Conservation (phyloP, 2,113 vertebrate species). For the Pagrus major region DNA sequence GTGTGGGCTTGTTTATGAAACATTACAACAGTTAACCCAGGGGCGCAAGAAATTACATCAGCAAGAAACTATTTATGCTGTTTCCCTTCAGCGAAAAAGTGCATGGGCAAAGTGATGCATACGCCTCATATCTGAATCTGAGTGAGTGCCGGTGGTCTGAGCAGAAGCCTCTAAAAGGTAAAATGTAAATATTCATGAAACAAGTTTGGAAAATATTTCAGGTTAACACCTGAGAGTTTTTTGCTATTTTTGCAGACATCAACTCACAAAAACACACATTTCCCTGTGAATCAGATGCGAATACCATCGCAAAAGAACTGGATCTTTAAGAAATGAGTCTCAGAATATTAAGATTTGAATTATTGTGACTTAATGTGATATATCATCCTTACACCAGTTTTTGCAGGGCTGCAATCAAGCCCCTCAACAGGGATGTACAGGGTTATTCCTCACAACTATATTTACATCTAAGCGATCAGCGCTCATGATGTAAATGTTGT, state of each 20-base stretch:
- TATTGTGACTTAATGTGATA: background rate
- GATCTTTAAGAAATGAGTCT: constrained; percentile 15
- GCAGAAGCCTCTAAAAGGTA: background rate
- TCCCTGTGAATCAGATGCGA: background rate
- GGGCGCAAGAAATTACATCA: constrained; percentile 41
- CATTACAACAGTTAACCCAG: constrained; percentile 11
- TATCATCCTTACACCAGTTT: constrained; percentile 20
- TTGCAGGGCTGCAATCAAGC: background rate
- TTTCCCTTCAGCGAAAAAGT: constrained; percentile 17
- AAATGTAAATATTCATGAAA: constrained; percentile 20
- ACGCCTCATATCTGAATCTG: constrained; percentile 1
- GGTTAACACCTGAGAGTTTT: background rate
- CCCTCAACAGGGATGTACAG: constrained; percentile 3
- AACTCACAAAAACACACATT: background rate
- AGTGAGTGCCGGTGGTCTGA: constrained; percentile 4
- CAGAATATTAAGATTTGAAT: constrained; percentile 13
- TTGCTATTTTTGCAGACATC: background rate
- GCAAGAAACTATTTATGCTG: constrained; percentile 19
- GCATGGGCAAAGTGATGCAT: constrained; percentile 12
- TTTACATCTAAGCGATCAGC: constrained; percentile 27
- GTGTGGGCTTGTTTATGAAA: constrained; percentile 2
- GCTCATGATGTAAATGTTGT: constrained; percentile 35
- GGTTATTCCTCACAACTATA: constrained; percentile 26
- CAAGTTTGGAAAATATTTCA: too few relatives aligned
- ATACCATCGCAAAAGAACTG: constrained; percentile 16